Evolutionary conservation across 2,888 invertebrate species (phyloP), one percentile per base, ranked within the genome.

Genomic region (Athalia cordata): DNA sequence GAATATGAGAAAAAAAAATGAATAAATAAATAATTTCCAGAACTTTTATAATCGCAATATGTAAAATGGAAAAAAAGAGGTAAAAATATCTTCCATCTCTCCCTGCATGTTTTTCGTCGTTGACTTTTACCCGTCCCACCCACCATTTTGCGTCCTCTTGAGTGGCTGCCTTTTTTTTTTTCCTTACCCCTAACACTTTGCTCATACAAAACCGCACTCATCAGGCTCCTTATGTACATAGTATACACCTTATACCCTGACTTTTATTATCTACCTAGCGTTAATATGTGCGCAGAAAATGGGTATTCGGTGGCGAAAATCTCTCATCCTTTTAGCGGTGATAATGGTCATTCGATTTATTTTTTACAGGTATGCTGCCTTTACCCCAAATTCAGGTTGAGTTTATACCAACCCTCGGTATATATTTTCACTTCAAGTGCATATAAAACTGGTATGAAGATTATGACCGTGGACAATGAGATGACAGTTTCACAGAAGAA

Each of bases 241-340:
- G 29, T 29, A 29, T 29, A 29, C 29, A 29, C 29, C 29, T 29
- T 2, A 29, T 13, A 59, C 72, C 47, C 59, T 15, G 43, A 47
- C 72, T 72, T 72, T 59, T 72, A 72, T 59, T 72, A 72, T 72
- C 72, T 59, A 72, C 72, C 72, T 72, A 59, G 45, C 57, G 57
- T 72, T 72, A 72, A 72, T 29, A 29, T 47, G 59, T 47, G 57
- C 43, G 43, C 7, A 72, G 72, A 29, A 2, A 29, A 29, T 29
- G 29, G 47, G 9, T n/a, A 8, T 43, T 72, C 5, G 72, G 47
- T 55, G 68, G 72, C 9, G 72, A 72, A 59, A 72, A 59, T 59
- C 45, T 57, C 11, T 47, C 59, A 72, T 59, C 59, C 72, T 9
- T n/a, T 13, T 11, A 6, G 45, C 59, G 3, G 45, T 43, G 6